A percentile compares a stretch with the other conserved stretches of the same genome.
phyloP scores from a whole-genome alignment of 2,888 invertebrate genomes.

The Cactoblastis cactorum region DNA sequence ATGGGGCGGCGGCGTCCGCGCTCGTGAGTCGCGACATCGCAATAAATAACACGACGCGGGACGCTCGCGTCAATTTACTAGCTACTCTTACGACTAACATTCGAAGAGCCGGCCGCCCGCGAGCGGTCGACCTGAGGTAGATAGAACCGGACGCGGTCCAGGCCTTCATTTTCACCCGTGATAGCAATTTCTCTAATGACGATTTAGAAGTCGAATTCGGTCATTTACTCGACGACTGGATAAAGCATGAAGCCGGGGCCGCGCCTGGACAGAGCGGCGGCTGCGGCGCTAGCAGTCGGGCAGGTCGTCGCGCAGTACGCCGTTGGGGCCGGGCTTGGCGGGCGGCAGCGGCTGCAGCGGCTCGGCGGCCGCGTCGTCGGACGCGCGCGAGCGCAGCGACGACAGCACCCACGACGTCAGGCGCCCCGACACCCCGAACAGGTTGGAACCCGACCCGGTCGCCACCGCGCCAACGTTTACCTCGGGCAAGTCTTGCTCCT shows the following conservation, averaged over 20 bases:
- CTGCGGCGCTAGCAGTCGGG: conserved; percentile 2
- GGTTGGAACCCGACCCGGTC: conserved; percentile 68
- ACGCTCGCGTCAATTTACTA: conserved; percentile 47
- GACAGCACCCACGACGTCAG: conserved; percentile 74
- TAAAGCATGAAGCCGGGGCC: too few species aligned
- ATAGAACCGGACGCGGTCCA: conserved; percentile 23
- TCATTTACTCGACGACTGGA: background rate
- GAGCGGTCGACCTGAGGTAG: conserved; percentile 53
- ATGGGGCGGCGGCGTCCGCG: conserved; percentile 18
- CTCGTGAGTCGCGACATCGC: background rate
- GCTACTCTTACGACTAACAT: conserved; percentile 67
- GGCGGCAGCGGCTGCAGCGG: conserved; percentile 38
- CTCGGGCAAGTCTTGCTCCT: conserved; percentile 61
- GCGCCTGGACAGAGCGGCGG: conserved; percentile 25
- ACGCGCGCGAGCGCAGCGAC: conserved; percentile 58
- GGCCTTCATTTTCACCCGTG: background rate
- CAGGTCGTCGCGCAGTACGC: conserved; percentile 34
- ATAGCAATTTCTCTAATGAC: too few species aligned
- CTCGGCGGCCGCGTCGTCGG: conserved; percentile 62
- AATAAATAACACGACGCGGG: conserved; percentile 47
- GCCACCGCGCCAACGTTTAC: conserved; percentile 73
- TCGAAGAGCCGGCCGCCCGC: conserved; percentile 58
- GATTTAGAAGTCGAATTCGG: background rate
- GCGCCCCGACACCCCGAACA: conserved; percentile 74
- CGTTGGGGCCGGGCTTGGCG: conserved; percentile 40